Percentiles rank a stretch among this genome's conserved stretches.
Conservation (phyloP, 2,888 invertebrate genomes). For the Xestoiulus laeticollis region DNA sequence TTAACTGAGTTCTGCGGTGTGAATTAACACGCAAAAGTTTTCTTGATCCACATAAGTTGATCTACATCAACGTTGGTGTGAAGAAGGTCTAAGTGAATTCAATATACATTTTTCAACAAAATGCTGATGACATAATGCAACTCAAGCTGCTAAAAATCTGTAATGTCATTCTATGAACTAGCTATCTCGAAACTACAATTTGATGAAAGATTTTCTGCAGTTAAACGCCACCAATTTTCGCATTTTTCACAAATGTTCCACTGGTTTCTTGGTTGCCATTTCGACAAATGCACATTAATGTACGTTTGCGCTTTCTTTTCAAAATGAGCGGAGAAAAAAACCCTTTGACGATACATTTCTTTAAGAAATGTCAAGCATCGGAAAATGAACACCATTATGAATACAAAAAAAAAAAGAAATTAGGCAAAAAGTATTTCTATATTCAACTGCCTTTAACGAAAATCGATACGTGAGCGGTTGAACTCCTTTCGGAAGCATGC, state of each 20-base stretch:
- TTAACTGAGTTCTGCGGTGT: too few species aligned
- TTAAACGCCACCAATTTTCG: conserved; percentile 24
- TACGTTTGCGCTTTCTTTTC: not conserved
- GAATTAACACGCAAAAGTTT: too few species aligned
- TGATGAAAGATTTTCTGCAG: not conserved
- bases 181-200: not conserved
- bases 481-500: not conserved
- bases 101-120: not conserved
- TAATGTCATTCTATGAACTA: not conserved
- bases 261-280: not conserved
- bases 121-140: not conserved
- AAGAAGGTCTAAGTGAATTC: not conserved
- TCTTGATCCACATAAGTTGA: too few species aligned
- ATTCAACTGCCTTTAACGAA: not conserved
- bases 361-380: conserved; percentile 18
- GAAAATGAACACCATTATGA: conserved; percentile 36
- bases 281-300: not conserved
- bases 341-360: not conserved
- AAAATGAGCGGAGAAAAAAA: not conserved
- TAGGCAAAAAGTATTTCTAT: not conserved
- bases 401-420: conserved; percentile 30
- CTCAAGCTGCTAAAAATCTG: not conserved
- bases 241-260: not conserved
- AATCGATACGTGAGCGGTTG: not conserved
- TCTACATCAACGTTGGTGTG: too few species aligned